A percentile compares a stretch with the other conserved stretches of the same genome.
phyloP scores from a whole-genome alignment of 2,888 invertebrate species.

The Drosophila ustulata region DNA sequence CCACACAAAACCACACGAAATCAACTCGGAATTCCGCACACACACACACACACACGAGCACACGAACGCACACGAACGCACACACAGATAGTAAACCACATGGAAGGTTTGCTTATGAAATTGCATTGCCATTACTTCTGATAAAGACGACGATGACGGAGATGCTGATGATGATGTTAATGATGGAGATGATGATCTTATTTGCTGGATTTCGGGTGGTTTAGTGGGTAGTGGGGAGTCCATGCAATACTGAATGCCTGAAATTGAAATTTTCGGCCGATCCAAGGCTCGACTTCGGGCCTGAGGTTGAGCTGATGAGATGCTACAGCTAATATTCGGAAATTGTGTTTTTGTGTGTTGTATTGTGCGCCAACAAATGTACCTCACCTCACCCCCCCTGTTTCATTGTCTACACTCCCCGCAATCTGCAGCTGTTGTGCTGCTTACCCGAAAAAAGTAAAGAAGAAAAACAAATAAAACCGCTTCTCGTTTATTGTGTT shows the following conservation, averaged over 20 bases:
- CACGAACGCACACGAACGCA: conserved; percentile 3
- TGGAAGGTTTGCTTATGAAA: conserved; percentile 41
- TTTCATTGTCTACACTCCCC: background rate
- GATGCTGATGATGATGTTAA: conserved; percentile 32
- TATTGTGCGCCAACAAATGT: conserved; percentile 6
- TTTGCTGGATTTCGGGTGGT: conserved; percentile 1
- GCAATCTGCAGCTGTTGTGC: conserved; percentile 1
- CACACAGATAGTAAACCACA: conserved; percentile 25
- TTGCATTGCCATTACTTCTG: conserved; percentile 42
- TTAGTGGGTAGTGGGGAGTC: background rate
- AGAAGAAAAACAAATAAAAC: conserved; percentile 10
- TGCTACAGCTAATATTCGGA: conserved; percentile 49
- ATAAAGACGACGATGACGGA: conserved; percentile 24
- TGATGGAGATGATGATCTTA: conserved; percentile 33
- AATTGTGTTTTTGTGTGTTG: conserved; percentile 39
- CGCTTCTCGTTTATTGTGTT: conserved; percentile 48
- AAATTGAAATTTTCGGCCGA: conserved; percentile 36
- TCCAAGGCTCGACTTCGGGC: background rate
- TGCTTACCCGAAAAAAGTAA: background rate
- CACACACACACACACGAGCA: background rate
- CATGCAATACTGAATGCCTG: background rate
- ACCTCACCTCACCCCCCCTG: background rate
- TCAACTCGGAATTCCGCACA: conserved; percentile 22
- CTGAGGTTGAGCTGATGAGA: conserved; percentile 2
- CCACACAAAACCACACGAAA: conserved; percentile 33